phyloP scores from a whole-genome alignment of 2,113 vertebrate genomes.

The Dromaius novaehollandiae region DNA sequence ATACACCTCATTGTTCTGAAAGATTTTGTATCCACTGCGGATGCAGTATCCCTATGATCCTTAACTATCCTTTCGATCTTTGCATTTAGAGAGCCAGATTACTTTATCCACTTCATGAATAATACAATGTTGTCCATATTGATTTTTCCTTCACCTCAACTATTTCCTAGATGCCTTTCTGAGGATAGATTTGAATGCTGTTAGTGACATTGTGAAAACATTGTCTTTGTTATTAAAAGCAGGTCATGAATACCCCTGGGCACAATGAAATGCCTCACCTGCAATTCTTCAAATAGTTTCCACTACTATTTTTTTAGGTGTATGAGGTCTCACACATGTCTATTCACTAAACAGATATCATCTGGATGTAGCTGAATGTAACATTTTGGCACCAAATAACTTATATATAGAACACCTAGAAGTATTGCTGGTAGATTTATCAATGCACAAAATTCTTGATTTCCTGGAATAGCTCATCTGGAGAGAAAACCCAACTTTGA shows the following conservation, averaged over 20 bases:
- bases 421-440: neutral
- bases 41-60: neutral
- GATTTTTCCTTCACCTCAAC: neutral
- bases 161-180: slow-evolving; percentile 16
- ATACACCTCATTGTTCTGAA: neutral
- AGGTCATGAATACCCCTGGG: slow-evolving; percentile 55
- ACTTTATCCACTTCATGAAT: rapidly evolving
- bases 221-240: slow-evolving; percentile 41
- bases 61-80: neutral
- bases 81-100: neutral
- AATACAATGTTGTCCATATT: neutral
- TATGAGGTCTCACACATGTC: neutral
- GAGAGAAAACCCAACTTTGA: neutral
- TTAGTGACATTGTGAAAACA: slow-evolving; percentile 48
- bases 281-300: slow-evolving; percentile 72
- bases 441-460: neutral
- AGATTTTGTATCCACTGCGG: neutral
- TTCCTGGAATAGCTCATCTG: slow-evolving; percentile 16
- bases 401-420: neutral
- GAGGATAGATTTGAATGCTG: neutral
- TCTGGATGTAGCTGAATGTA: neutral
- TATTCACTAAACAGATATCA: slow-evolving; percentile 16
- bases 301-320: slow-evolving; percentile 49
- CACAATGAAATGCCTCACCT: slow-evolving; percentile 59
- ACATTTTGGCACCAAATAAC: slow-evolving; percentile 10